Evolutionary conservation across 2,797 vertebrate species (phyloP), one percentile per base, ranked within the genome.

Genomic region (Hyperoplus immaculatus): DNA sequence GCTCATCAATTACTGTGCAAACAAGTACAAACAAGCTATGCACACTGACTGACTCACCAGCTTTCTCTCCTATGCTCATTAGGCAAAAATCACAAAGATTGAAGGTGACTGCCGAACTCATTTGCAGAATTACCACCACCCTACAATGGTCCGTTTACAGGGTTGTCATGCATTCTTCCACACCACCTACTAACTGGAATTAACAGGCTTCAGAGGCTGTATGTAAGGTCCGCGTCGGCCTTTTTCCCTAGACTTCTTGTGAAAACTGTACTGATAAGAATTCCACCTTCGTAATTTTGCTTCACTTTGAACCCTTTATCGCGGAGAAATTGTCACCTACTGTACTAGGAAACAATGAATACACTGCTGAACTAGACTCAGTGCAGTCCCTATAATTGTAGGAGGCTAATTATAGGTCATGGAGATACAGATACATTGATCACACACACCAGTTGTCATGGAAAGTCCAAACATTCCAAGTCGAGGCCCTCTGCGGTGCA

Each of bases 111-210:
- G 85, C 63, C 85, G 84, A 83, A 82, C 71, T 78, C 64, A 83
- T 85, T 84, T 75, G 64, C 73, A 71, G 81, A 91, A 88, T 90
- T 29, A 86, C 83, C 83, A 69, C 53, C 5, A 67, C 63, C 64
- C 46, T 74, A 74, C 38, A 85, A 72, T 11, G 58, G 53, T 66
- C 29, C 65, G n/a, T 72, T 79, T 78, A 77, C 61, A 59, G 36
- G 16, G 14, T 47, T 45, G 71, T 68, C 66, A 77, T 53, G 54
- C 68, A 70, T 50, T 39, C 5, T 18, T 49, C 57, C 58, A 72
- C 77, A 67, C 42, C 41, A 59, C n/a, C 16, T 49, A 59, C 39
- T 60, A 58, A 70, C 38, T 46, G 43, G 57, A 53, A 69, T 53
- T 38, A 76, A 67, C 69, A 51, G 39, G 2, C 0, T 42, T 63